Evolutionary conservation across 2,113 vertebrate genomes (phyloP).

Genomic region (Ploceus nigricollis): DNA sequence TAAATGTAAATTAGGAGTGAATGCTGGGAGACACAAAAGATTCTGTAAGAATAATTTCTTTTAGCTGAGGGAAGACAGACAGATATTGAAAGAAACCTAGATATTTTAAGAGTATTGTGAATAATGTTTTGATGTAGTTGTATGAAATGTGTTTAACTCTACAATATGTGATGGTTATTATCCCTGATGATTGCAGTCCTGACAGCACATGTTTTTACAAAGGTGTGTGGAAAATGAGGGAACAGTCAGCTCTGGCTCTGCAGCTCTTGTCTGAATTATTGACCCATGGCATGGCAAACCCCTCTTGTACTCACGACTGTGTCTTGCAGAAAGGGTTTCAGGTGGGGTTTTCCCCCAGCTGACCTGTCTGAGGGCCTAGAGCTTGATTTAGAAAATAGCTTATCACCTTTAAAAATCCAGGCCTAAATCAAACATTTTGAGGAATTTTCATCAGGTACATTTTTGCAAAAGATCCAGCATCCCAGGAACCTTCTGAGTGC

Average conservation of each 20-base stretch:
- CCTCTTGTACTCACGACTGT: neutral
- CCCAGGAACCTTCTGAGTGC: neutral
- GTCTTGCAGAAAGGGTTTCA: neutral
- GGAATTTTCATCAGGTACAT: neutral
- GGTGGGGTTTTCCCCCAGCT: neutral
- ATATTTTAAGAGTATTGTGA: neutral
- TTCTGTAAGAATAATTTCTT: neutral
- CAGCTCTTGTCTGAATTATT: neutral
- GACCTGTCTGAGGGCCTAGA: neutral
- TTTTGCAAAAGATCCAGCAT: neutral
- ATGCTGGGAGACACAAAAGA: neutral
- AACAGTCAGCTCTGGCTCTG: neutral
- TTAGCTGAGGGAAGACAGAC: neutral
- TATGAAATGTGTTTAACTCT: neutral
- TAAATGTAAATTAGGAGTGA: neutral
- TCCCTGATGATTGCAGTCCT: neutral
- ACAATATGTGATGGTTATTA: neutral
- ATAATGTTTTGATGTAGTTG: neutral
- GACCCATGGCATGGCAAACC: rapidly evolving
- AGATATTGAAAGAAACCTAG: neutral
- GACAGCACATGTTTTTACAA: neutral
- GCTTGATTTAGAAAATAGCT: neutral
- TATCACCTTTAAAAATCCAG: neutral
- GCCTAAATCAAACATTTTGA: neutral
- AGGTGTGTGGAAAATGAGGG: neutral